phyloP scores from a whole-genome alignment of 2,113 vertebrate genomes.

The Oryzias woworae region DNA sequence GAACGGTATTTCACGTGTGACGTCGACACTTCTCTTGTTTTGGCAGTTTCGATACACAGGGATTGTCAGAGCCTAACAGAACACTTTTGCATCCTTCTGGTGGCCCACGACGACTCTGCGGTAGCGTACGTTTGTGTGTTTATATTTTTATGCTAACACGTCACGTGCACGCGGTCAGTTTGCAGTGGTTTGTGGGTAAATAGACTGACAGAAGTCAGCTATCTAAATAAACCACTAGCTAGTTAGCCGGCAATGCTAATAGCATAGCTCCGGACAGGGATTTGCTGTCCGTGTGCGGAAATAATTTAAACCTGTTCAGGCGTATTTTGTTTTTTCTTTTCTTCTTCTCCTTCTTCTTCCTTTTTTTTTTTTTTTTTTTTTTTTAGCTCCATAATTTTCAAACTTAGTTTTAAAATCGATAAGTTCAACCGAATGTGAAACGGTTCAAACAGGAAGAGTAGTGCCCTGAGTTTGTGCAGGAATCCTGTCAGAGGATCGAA shows the following conservation, averaged over 20 bases:
- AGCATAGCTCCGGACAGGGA: slow-evolving; percentile 42
- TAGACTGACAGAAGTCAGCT: slow-evolving; percentile 34
- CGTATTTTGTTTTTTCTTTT: background rate
- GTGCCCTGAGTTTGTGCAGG: too few species aligned
- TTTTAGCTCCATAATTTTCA: background rate
- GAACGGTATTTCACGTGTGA: slow-evolving; percentile 27
- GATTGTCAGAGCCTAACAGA: slow-evolving; percentile 43
- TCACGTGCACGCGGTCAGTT: background rate
- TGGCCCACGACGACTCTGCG: slow-evolving; percentile 30
- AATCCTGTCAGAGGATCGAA: too few species aligned
- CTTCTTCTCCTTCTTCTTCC: too few species aligned
- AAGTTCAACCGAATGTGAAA: background rate
- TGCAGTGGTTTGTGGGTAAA: background rate
- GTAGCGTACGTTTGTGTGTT: slow-evolving; percentile 39
- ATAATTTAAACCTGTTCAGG: slow-evolving; percentile 18
- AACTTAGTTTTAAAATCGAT: background rate
- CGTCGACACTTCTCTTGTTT: slow-evolving; percentile 72
- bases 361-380: too few species aligned
- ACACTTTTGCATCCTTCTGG: slow-evolving; percentile 9
- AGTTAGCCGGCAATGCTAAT: slow-evolving; percentile 51
- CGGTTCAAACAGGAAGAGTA: too few species aligned
- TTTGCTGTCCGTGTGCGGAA: slow-evolving; percentile 38
- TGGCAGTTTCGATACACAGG: slow-evolving; percentile 72
- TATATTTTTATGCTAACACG: rapidly evolving
- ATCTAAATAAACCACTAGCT: slow-evolving; percentile 46